phyloP scores from a whole-genome alignment of 2,113 vertebrate species.

The Neodon shergylaensis region DNA sequence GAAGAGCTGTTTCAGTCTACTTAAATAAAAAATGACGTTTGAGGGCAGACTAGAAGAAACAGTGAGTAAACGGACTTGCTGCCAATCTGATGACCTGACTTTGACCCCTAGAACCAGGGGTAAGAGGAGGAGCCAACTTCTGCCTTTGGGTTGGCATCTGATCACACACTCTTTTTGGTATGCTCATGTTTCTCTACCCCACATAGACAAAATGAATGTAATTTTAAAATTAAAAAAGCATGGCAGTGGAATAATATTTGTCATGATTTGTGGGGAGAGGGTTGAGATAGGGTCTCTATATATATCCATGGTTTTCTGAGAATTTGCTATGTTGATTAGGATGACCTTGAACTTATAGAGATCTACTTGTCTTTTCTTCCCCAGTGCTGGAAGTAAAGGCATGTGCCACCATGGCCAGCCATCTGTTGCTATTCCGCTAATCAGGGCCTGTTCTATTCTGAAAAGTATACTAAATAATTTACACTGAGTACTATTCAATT shows the following conservation, averaged over 20 bases:
- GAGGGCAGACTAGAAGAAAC: background rate
- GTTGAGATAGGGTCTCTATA: background rate
- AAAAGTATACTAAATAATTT: background rate
- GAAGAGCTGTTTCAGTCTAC: constrained; percentile 23
- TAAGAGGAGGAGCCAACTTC: background rate
- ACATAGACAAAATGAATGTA: background rate
- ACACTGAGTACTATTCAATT: background rate
- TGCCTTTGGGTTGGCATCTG: background rate
- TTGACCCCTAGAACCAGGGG: background rate
- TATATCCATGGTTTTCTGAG: background rate
- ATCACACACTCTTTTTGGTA: background rate
- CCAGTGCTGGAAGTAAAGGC: background rate
- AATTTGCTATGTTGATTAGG: background rate
- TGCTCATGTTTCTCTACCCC: background rate
- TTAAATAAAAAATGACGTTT: background rate
- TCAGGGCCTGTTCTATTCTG: background rate
- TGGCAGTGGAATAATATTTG: background rate
- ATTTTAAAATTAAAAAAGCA: background rate
- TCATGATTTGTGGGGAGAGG: background rate
- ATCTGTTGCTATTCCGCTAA: background rate
- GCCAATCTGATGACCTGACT: background rate
- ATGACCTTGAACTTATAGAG: background rate
- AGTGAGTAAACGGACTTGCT: background rate
- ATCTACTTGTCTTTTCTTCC: background rate
- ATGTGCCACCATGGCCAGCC: background rate